These are phyloP conservation scores for Pantherophis alleghaniensis DNA, from an alignment of 2,797 vertebrate genomes.

Conservation along the genomic window DNA sequence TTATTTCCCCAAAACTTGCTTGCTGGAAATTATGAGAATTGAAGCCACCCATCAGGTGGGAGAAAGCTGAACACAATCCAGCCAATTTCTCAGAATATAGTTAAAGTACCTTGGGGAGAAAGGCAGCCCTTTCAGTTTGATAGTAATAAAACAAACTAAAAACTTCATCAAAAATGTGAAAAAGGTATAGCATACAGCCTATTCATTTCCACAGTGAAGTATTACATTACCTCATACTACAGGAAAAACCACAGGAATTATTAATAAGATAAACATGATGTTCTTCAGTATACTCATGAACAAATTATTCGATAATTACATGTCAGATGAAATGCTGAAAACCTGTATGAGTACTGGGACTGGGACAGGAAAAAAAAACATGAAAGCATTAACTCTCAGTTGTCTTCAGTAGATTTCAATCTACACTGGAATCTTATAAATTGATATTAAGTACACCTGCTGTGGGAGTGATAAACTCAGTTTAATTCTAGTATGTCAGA, in stretches of 20 bases:
- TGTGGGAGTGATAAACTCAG: background rate
- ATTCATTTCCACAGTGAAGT: background rate
- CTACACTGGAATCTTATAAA: background rate
- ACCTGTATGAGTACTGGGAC: background rate
- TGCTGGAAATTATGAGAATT: background rate
- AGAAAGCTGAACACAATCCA: background rate
- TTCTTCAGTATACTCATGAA: background rate
- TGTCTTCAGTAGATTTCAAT: background rate
- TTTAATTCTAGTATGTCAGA: background rate
- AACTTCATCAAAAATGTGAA: background rate
- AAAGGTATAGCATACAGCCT: background rate
- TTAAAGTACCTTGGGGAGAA: background rate
- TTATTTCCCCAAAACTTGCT: background rate
- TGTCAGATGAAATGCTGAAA: background rate
- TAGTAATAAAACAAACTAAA: background rate
- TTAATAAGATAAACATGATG: background rate
- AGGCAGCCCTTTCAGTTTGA: background rate
- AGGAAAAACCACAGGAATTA: background rate
- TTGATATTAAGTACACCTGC: background rate
- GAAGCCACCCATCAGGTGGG: background rate
- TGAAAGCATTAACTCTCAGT: background rate
- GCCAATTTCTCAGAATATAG: background rate
- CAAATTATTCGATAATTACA: background rate
- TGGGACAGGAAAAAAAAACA: background rate
- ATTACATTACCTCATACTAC: background rate